Evolutionary conservation across 1,140 invertebrate genomes (phyloP).

Genomic region (Acromyrmex charruanus): DNA sequence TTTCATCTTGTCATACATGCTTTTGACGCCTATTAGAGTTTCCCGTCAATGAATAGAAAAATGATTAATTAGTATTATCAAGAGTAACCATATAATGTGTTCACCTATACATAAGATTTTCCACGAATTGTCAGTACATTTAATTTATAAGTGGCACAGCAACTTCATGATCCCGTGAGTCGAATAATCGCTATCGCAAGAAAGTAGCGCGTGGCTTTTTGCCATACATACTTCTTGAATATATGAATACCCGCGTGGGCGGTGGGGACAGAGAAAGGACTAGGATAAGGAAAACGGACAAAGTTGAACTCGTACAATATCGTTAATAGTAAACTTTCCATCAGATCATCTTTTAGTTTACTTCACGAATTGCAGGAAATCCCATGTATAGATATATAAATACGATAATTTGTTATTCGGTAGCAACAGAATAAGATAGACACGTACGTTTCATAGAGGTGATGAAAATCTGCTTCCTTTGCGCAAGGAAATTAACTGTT

Average conservation of each 20-base stretch:
- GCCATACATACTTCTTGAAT: constrained; percentile 50
- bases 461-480: not conserved
- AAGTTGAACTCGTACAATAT: constrained; percentile 58
- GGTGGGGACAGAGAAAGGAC: constrained; percentile 55
- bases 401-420: not conserved
- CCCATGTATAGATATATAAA: not conserved
- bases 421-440: not conserved
- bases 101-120: not conserved
- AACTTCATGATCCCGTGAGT: constrained; percentile 28
- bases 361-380: not conserved
- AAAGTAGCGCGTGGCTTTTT: constrained; percentile 52
- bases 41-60: not conserved
- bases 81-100: constrained; percentile 2
- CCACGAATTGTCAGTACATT: not conserved
- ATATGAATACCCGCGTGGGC: constrained; percentile 64
- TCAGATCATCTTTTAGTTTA: not conserved
- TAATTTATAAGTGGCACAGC: constrained; percentile 1
- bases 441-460: not conserved
- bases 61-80: not conserved
- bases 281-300: constrained; percentile 44
- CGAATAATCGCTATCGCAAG: constrained; percentile 54
- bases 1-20: not conserved
- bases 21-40: not conserved
- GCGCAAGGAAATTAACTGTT: not conserved
- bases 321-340: constrained; percentile 31